A percentile compares a stretch with the other conserved stretches of the same genome.
Evolutionary conservation across 92 coral and sea anemone genomes (phyloP).

Genomic region (Chrysogorgia sp.): DNA sequence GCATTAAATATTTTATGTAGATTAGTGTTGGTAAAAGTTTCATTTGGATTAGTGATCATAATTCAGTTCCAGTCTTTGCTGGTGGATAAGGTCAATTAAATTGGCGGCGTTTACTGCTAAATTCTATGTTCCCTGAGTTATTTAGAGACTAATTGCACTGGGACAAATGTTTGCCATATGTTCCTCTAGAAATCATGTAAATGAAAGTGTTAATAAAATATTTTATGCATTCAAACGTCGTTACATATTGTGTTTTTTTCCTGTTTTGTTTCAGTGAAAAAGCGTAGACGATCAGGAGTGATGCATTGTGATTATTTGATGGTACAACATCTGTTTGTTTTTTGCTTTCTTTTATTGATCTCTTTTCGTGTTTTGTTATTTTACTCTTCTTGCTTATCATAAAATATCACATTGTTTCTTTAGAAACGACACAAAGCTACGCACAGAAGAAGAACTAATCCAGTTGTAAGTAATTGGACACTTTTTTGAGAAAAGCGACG

Average conservation of each 20-base stretch:
- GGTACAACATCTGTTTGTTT: slow-evolving; percentile 29
- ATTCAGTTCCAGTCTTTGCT: too few relatives aligned
- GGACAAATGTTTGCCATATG: too few relatives aligned
- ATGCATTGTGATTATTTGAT: slow-evolving; percentile 97
- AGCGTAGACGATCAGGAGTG: slow-evolving; percentile 90
- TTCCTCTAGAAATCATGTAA: background rate
- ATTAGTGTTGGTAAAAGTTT: too few relatives aligned
- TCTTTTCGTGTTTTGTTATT: background rate
- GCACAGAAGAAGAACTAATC: slow-evolving; percentile 93
- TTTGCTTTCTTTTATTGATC: background rate
- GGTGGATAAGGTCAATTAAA: too few relatives aligned
- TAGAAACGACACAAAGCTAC: slow-evolving; percentile 97
- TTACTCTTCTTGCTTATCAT: background rate
- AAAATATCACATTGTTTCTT: slow-evolving; percentile 3
- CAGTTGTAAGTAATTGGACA: slow-evolving; percentile 90
- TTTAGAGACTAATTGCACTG: too few relatives aligned
- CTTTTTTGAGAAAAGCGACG: too few relatives aligned
- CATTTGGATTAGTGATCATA: too few relatives aligned
- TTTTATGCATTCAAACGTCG: too few relatives aligned
- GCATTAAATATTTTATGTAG: too few relatives aligned
- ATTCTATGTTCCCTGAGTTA: too few relatives aligned
- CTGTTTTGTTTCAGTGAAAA: slow-evolving; percentile 60
- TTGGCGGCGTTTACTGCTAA: too few relatives aligned
- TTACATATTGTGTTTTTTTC: background rate
- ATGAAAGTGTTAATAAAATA: too few relatives aligned